Evolutionary conservation across 2,113 vertebrate genomes (phyloP).

Genomic region (Psilopsiagon aurifrons): DNA sequence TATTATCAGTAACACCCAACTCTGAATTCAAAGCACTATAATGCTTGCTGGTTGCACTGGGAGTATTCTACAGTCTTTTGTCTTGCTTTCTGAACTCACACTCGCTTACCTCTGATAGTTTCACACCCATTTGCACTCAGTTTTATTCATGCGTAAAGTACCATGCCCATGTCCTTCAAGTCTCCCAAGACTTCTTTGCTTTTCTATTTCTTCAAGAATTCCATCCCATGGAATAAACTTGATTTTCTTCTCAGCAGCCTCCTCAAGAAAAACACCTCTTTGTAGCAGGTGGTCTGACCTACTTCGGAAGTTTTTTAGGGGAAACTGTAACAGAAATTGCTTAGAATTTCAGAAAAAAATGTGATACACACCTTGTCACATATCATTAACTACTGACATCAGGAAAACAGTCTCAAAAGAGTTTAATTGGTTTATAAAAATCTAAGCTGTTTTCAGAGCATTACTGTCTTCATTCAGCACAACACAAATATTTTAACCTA

Average conservation of each 20-base stretch:
- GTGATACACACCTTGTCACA: neutral
- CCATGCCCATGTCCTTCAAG: neutral
- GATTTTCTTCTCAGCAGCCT: neutral
- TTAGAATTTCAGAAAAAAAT: neutral
- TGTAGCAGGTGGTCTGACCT: neutral
- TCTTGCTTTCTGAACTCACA: neutral
- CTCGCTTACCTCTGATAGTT: neutral
- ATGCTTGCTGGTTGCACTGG: neutral
- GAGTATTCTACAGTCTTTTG: neutral
- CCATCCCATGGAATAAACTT: neutral
- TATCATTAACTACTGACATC: neutral
- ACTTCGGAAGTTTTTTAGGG: neutral
- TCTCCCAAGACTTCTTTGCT: neutral
- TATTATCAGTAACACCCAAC: conserved; percentile 17
- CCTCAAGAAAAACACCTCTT: neutral
- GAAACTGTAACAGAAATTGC: neutral
- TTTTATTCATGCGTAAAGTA: neutral
- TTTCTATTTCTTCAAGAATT: neutral
- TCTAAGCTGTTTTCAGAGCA: neutral
- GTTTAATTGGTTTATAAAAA: neutral
- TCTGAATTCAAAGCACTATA: neutral
- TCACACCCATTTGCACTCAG: neutral
- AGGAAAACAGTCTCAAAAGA: neutral
- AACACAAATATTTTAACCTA: conserved; percentile 16
- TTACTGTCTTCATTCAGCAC: neutral